Evolutionary conservation across 1,140 invertebrate genomes (phyloP).

Genomic region (Ridgeia piscesae): DNA sequence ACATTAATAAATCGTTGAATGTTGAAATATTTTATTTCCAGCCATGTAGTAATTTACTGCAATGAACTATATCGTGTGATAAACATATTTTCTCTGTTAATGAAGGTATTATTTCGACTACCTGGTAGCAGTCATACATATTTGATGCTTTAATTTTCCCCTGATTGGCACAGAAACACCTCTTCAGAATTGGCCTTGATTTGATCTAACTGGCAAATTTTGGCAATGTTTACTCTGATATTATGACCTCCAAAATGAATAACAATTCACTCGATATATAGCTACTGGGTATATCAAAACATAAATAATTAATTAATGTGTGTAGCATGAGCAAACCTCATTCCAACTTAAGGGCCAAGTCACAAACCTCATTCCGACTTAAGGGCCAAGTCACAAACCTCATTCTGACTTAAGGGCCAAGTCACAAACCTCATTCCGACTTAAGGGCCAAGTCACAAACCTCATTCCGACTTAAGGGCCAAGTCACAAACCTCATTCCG

Average conservation of each 20-base stretch:
- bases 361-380: too few species aligned
- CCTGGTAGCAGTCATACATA: not conserved
- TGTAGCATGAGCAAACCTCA: too few species aligned
- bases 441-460: too few species aligned
- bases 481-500: too few species aligned
- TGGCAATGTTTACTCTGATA: not conserved
- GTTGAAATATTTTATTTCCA: not conserved
- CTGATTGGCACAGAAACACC: not conserved
- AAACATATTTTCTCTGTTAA: not conserved
- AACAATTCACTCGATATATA: too few species aligned
- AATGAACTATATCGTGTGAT: not conserved
- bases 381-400: too few species aligned
- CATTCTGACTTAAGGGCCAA: too few species aligned
- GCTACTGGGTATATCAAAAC: too few species aligned
- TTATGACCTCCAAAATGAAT: not conserved
- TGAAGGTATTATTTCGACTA: not conserved
- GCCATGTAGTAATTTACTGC: not conserved
- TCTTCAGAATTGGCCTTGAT: not conserved
- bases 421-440: too few species aligned
- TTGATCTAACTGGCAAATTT: not conserved
- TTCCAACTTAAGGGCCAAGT: too few species aligned
- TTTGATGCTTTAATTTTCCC: not conserved
- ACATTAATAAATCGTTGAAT: not conserved
- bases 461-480: too few species aligned
- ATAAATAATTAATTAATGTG: too few species aligned